A percentile compares a stretch with the other conserved stretches of the same genome.
phyloP scores from a whole-genome alignment of 2,113 vertebrate species.

The Arenaria interpres region DNA sequence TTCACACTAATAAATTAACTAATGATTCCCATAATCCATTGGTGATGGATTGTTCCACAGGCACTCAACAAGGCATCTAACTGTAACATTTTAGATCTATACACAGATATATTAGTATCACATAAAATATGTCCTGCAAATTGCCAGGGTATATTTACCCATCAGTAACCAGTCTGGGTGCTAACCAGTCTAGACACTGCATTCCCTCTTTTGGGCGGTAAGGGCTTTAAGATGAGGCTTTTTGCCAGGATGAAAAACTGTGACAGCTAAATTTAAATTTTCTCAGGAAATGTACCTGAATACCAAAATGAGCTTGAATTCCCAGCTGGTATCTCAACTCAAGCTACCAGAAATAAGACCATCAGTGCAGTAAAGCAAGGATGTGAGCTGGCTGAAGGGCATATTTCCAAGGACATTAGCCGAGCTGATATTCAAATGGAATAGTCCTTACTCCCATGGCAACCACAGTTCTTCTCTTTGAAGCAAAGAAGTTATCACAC shows the following conservation, averaged over 20 bases:
- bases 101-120: neutral
- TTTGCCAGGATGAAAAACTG: neutral
- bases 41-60: neutral
- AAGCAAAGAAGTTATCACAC: neutral
- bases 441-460: neutral
- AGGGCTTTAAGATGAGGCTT: neutral
- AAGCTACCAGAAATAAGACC: neutral
- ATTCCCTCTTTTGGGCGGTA: neutral
- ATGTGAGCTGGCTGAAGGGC: neutral
- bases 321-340: neutral
- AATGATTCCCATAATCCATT: neutral
- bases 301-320: constrained; percentile 8
- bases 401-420: neutral
- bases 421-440: neutral
- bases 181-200: neutral
- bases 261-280: neutral
- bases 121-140: neutral
- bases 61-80: neutral
- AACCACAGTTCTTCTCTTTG: neutral
- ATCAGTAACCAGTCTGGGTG: neutral
- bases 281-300: neutral
- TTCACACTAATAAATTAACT: neutral
- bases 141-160: neutral
- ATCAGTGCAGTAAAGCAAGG: neutral
- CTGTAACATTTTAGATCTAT: neutral